Base-by-base conservation (phyloP, 2,797 vertebrate genomes). In the Sebastiscus tertius region DNA sequence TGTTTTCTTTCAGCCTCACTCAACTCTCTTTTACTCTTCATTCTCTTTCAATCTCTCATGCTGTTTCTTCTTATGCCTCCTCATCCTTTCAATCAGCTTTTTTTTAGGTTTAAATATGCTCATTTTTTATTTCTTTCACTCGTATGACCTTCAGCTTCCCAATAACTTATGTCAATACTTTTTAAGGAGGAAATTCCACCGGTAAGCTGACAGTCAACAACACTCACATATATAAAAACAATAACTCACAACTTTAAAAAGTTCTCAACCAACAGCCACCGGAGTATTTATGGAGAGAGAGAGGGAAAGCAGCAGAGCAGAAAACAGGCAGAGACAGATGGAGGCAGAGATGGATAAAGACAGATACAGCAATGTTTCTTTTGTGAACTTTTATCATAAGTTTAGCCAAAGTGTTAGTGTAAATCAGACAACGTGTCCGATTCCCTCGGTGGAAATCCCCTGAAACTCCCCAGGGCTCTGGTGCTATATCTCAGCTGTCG, bases 331-430 rank as follows among this genome's bases (percentile, higher is more conserved):
- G 69, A 89, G 84, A 88, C 75, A 34, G 76, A 92, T 88, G 34
- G 81, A 77, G 72, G 82, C 27, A 55, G 42, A 89, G 90, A 91
- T 72, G 59, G 87, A 92, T 90, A 85, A 81, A 82, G 84, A 88
- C 78, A 83, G 81, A 93, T 86, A 87, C 60, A 27, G 77, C 83
- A 66, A 86, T 86, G 88, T 90, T 93, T 92, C 87, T 89, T 90
- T 85, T 77, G 88, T 93, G 91, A 94, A 92, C 91, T 93, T 93
- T 92, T 91, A 92, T 93, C 89, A 85, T 87, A 92, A 92, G 92
- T 94, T 94, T 94, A 93, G 91, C 92, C 93, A 93, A 92, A 93
- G 93, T 92, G 92, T 94, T 93, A 87, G 91, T 90, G 93, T 94
- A 94, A 94, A 94, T 94, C 94, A 94, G 93, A 86, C 81, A 82